Evolutionary conservation across 2,888 invertebrate genomes (phyloP), one percentile per base, ranked within the genome.

Genomic region (Parasteatoda lunata): DNA sequence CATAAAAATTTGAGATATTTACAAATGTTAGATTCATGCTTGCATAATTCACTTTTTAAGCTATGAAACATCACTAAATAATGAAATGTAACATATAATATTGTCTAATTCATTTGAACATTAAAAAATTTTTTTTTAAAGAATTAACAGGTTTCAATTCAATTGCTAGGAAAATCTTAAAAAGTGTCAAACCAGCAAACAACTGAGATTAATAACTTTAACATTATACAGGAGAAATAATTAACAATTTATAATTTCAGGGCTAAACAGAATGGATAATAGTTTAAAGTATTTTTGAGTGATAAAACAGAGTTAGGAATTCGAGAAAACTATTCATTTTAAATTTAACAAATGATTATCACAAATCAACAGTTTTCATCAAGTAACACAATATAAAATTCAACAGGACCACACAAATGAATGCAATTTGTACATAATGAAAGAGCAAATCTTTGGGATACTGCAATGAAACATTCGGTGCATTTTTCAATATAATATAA

Each of bases 301-400:
- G 30, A 59, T 59, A 5, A 52, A 80, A 52, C 66, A 80, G 52
- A 48, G 65, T 9, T 52, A 73, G 64, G 52, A 73, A 65, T 70
- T 47, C 30, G 45, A 59, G 52, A 66, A 47, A 73, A 72, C 5
- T 48, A 66, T 66, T 73, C 15, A 81, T 73, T 11, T 54, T 54
- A 69, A 48, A 45, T 73, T 77, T 64, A 76, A 78, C 73, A 78
- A 69, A 71, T 79, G 68, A 85, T 59, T 85, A 85, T 85, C 84
- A 85, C 84, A 85, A 85, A 79, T 85, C 75, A 79, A 85, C 79
- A 83, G 54, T 47, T 79, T 73, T 5, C 51, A 13, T 66, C n/a
- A 59, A 13, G 59, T 75, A 85, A 84, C 72, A 73, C 75, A 85
- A 79, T 85, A 85, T 85, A 85, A 85, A 85, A 85, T 85, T 79